Evolutionary conservation across 2,113 vertebrate species (phyloP), one percentile per base, ranked within the genome.

Genomic region (Lamprologus speciosus): DNA sequence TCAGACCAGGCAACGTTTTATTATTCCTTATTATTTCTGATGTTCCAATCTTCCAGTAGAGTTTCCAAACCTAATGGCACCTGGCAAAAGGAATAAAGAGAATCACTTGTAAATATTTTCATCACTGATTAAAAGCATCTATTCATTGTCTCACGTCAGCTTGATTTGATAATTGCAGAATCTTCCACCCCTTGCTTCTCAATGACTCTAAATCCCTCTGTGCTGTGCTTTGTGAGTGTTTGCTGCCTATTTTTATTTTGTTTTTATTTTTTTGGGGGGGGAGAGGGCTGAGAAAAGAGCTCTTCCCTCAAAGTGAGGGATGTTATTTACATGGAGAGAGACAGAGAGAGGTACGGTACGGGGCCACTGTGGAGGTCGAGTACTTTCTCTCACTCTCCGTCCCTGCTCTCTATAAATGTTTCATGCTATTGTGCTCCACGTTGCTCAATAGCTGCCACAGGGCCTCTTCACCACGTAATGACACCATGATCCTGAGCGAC

Each of bases 271-370:
- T 51, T 2, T 0, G 0, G 47, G 47, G 50, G 3, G 9, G 9
- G 51, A 4, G n/a, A 1, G 28, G 28, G 26, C 65, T 42, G 37
- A 45, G 21, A 45, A 50, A 50, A 50, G 81, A 26, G 14, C 79
- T 21, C 28, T 40, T 37, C 37, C n/a, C 42, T 68, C 68, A 35
- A 53, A 40, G 68, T 5, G 42, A 82, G 40, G 31, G 65, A 45
- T 82, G 85, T 51, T 83, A 92, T 90, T 92, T 87, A 88, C 89
- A 89, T 82, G 35, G 31, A 89, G 87, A 87, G 88, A 87, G 81
- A 75, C 78, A 68, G 10, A 87, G 54, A 55, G 37, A 80, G 26
- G 19, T 45, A 26, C 17, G 78, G 89, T 86, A 90, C 50, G 17
- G 57, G 54, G 58, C 85, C 83, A 63, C 16, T 4, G 53, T 42